Percentiles rank a stretch among this genome's conserved stretches.
Conservation (phyloP, 2,113 vertebrate genomes). For the Thalassarche chlororhynchos region DNA sequence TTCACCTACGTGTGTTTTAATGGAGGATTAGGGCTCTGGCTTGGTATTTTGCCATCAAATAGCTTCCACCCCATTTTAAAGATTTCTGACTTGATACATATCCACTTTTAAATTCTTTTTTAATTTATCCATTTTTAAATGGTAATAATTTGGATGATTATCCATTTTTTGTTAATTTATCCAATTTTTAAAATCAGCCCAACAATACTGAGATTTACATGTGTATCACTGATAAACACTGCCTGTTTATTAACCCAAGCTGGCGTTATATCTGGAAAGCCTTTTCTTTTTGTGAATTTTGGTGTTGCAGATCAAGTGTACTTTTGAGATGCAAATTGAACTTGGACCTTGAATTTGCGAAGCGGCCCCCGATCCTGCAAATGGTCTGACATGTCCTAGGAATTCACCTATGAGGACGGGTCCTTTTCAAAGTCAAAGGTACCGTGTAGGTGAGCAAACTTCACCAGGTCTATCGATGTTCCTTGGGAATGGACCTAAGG, state of each 20-base stretch:
- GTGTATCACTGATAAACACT: background rate
- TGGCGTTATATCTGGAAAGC: background rate
- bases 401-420: rapidly evolving
- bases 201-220: background rate
- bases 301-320: background rate
- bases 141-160: background rate
- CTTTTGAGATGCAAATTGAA: background rate
- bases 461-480: background rate
- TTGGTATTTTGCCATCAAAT: background rate
- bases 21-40: background rate
- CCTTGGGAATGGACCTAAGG: background rate
- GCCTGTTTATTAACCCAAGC: background rate
- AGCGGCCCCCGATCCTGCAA: background rate
- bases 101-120: background rate
- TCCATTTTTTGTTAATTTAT: background rate
- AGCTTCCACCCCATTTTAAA: background rate
- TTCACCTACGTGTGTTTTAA: rapidly evolving
- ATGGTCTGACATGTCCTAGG: no score
- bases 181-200: background rate
- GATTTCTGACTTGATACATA: background rate
- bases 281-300: background rate
- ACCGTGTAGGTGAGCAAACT: background rate
- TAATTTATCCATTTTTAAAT: background rate
- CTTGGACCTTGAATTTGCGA: background rate
- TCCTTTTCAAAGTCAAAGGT: background rate